Evolutionary conservation across 2,113 vertebrate genomes (phyloP), one percentile per base, ranked within the genome.

Genomic region (Oncorhynchus kisutch): DNA sequence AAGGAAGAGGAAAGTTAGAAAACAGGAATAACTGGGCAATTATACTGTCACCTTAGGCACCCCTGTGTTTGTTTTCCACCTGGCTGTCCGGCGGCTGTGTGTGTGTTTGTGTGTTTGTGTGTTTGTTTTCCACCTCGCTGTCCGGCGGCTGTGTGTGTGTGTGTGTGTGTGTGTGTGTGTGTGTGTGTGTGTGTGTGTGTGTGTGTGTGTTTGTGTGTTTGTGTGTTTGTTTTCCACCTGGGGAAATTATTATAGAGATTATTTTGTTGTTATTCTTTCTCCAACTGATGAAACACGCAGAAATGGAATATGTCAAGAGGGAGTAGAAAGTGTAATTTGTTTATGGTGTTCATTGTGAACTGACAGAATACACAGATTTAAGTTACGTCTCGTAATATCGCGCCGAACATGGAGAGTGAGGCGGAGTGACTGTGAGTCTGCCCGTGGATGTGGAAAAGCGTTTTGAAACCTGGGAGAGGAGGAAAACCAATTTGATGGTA

Each of bases 401-500:
- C 2, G 25, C 27, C 4, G 54, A 78, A 39, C 31, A 51, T n/a
- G 77, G 74, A 16, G 62, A 73, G 29, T 22, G 27, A 59, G 60
- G 54, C 11, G 39, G 22, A n/a, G 54, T 49, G 57, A 48, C 27
- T 83, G 79, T 77, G 77, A 64, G 60, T 22, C 20, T 75, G 75
- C 70, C 57, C 67, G 73, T 49, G 75, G 79, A 83, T 71, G 54
- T 70, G 59, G 72, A 51, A 72, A 81, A 60, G 68, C 82, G 79
- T 83, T 80, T 82, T 82, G 83, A 82, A 67, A 67, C 13, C 82
- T 71, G 31, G 81, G 70, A 45, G 39, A 45, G 39, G 59, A 68
- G 82, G 83, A 88, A 92, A 92, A 92, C 88, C 87, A 90, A 91
- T 93, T 92, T 91, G 87, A 90, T 92, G 75, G 76, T 88, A 91